Percentiles rank a stretch among this genome's conserved stretches.
These are phyloP conservation scores for Iphiclides podalirius DNA, from an alignment of 2,888 invertebrate genomes.

Conservation along the genomic window DNA sequence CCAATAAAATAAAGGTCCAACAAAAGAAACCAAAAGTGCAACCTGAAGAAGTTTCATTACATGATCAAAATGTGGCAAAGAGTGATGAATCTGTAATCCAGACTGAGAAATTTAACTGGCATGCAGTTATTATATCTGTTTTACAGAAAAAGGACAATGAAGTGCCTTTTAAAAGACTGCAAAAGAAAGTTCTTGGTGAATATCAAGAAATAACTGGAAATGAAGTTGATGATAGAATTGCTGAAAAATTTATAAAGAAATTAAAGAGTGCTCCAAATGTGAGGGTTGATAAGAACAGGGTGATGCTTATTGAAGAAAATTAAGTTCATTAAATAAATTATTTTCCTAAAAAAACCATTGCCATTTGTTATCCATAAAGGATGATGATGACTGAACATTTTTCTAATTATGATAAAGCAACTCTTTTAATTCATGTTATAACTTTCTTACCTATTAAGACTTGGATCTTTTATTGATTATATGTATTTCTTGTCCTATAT, in stretches of 20 bases:
- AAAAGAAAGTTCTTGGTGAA: slow-evolving; percentile 86
- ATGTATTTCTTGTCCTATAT: not conserved
- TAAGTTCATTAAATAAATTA: slow-evolving; percentile 18
- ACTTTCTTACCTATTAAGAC: slow-evolving; percentile 2
- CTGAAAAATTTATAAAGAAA: slow-evolving; percentile 86
- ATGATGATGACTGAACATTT: no score
- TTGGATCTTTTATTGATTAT: not conserved
- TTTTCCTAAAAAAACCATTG: no score
- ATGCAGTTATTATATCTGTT: slow-evolving; percentile 68
- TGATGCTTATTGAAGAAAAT: slow-evolving; percentile 53
- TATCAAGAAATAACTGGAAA: slow-evolving; percentile 76
- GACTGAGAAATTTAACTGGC: slow-evolving; percentile 72
- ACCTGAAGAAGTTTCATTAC: slow-evolving; percentile 53
- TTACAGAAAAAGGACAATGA: slow-evolving; percentile 80
- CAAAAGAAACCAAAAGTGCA: slow-evolving; percentile 63
- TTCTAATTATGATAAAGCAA: not conserved
- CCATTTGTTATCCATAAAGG: no score
- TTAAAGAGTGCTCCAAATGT: slow-evolving; percentile 84
- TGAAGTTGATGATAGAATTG: slow-evolving; percentile 81
- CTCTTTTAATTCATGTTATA: not conserved
- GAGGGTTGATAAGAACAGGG: slow-evolving; percentile 81
- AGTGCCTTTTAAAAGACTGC: slow-evolving; percentile 85
- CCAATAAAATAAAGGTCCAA: slow-evolving; percentile 42
- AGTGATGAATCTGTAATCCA: slow-evolving; percentile 50
- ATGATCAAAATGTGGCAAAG: slow-evolving; percentile 71